Evolutionary conservation across 1,140 invertebrate species (phyloP).

Genomic region (Eriocheir sinensis): DNA sequence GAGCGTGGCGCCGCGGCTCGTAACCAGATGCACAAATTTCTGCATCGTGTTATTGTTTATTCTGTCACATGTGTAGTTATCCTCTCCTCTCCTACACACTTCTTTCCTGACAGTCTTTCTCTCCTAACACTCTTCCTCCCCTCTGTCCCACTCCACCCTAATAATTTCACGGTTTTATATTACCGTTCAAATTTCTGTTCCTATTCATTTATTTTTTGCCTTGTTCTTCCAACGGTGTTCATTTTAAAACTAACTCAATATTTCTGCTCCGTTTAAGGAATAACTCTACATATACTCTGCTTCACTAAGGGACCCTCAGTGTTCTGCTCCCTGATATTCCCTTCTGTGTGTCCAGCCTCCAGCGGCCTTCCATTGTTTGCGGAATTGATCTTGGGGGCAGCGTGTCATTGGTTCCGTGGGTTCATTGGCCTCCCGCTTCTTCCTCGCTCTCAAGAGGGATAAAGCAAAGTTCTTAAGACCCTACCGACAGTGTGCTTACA

Average conservation of each 20-base stretch:
- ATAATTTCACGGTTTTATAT: too few relatives aligned
- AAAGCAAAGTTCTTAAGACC: background rate
- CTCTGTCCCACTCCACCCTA: background rate
- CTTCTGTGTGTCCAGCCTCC: background rate
- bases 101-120: background rate
- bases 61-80: constrained; percentile 12
- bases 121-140: background rate
- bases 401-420: background rate
- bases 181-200: too few relatives aligned
- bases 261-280: background rate
- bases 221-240: background rate
- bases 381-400: background rate
- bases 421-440: background rate
- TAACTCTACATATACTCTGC: too few relatives aligned
- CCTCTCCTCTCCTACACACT: background rate
- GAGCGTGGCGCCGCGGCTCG: constrained; percentile 43
- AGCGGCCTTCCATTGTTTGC: background rate
- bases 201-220: too few relatives aligned
- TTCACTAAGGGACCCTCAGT: too few relatives aligned
- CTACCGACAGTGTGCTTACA: too few relatives aligned
- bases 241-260: too few relatives aligned
- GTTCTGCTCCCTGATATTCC: too few relatives aligned
- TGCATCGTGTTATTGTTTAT: constrained; percentile 18
- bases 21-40: background rate
- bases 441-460: background rate